A percentile compares a stretch with the other conserved stretches of the same genome.
phyloP scores from a whole-genome alignment of 2,113 vertebrate species.

The Coregonus clupeaformis region DNA sequence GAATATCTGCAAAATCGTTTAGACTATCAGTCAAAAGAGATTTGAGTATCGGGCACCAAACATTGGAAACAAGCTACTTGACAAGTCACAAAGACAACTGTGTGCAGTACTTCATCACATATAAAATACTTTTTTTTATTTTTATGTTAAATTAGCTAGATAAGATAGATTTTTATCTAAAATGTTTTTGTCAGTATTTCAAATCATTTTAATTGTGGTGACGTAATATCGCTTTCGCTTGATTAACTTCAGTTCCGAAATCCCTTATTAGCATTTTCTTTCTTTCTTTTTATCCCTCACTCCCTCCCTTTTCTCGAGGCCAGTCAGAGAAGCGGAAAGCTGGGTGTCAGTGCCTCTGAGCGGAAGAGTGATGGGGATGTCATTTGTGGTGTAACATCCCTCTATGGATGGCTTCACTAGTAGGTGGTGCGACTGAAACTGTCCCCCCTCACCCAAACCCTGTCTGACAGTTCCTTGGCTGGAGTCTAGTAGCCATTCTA shows the following conservation, averaged over 20 bases:
- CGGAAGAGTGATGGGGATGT: background rate
- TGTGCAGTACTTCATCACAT: background rate
- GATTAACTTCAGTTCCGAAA: background rate
- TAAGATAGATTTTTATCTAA: background rate
- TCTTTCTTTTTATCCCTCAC: background rate
- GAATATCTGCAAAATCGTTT: too few species aligned
- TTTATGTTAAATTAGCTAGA: background rate
- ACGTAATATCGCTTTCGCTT: background rate
- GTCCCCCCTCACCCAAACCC: conserved; percentile 9
- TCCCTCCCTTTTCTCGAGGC: background rate
- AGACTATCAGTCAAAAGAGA: background rate
- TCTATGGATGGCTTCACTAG: background rate
- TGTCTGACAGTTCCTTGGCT: conserved; percentile 14
- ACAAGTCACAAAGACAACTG: background rate
- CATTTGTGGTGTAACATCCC: conserved; percentile 1
- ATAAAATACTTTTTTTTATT: too few species aligned
- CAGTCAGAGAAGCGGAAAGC: background rate
- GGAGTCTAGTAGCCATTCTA: background rate
- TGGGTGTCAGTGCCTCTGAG: background rate
- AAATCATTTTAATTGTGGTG: background rate
- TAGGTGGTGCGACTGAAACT: background rate
- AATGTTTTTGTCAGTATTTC: background rate
- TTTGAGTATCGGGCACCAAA: background rate
- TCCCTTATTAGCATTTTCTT: background rate
- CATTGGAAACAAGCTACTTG: background rate